Evolutionary conservation across 2,113 vertebrate genomes (phyloP).

Genomic region (Myotis lucifugus): DNA sequence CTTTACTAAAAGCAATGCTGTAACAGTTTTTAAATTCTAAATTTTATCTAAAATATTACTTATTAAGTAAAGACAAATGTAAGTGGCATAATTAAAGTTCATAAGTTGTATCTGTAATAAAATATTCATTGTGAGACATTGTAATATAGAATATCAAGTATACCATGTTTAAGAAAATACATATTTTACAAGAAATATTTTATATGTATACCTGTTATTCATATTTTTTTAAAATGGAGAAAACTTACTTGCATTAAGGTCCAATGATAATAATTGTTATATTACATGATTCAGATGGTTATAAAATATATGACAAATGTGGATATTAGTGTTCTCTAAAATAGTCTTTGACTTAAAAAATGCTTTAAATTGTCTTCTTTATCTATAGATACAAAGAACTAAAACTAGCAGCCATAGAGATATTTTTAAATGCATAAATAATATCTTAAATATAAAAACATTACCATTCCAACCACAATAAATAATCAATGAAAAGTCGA

Average conservation of each 20-base stretch:
- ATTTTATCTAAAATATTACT: background rate
- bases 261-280: background rate
- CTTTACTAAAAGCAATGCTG: background rate
- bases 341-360: background rate
- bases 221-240: background rate
- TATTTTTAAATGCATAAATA: background rate
- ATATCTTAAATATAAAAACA: background rate
- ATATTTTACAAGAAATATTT: background rate
- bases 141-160: background rate
- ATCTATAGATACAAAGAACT: background rate
- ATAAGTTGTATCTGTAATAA: background rate
- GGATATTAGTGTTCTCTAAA: background rate
- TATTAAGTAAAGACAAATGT: background rate
- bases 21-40: background rate
- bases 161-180: background rate
- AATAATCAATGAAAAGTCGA: background rate
- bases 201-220: background rate
- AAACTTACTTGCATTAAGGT: background rate
- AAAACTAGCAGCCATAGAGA: background rate
- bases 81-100: background rate
- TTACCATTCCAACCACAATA: background rate
- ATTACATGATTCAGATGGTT: background rate
- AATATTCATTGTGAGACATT: background rate
- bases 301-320: background rate
- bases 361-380: background rate